Evolutionary conservation across 64 coral and sea anemone species (phyloP).

Genomic region (Cladopsammia gracilis): DNA sequence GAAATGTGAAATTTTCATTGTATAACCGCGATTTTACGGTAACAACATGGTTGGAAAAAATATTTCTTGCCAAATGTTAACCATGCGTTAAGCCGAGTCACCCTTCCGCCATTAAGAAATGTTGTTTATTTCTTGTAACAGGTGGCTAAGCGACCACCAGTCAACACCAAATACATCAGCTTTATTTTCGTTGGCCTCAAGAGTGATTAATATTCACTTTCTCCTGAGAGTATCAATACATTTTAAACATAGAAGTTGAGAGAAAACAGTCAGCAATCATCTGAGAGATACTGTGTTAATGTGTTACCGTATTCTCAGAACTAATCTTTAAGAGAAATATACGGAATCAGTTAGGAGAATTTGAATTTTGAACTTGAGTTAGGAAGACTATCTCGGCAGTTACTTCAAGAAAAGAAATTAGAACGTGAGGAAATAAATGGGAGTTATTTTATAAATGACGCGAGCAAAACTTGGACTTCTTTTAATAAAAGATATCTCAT

Average conservation of each 20-base stretch:
- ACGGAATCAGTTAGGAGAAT: neutral
- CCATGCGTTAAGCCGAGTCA: too few relatives aligned
- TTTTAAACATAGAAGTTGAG: neutral
- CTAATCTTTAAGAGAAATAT: neutral
- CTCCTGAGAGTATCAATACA: neutral
- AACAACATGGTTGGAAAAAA: too few relatives aligned
- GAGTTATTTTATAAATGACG: slow-evolving; percentile 36
- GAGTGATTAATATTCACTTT: neutral
- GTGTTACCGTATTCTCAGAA: neutral
- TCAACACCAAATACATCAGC: slow-evolving; percentile 3
- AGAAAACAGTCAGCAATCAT: neutral
- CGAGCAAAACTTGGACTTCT: neutral
- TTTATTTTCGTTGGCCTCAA: slow-evolving; percentile 8
- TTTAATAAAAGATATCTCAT: neutral
- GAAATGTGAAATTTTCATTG: too few relatives aligned
- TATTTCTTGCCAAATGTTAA: too few relatives aligned
- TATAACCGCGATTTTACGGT: too few relatives aligned
- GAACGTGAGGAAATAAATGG: neutral
- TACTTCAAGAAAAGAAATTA: neutral
- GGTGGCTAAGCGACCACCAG: slow-evolving; percentile 29
- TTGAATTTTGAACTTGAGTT: neutral
- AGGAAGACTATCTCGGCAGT: neutral
- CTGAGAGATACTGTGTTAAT: neutral
- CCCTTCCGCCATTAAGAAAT: too few relatives aligned
- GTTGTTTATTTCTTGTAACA: neutral